Conservation (phyloP, 2,888 invertebrate genomes). For the Proisotoma minuta region DNA sequence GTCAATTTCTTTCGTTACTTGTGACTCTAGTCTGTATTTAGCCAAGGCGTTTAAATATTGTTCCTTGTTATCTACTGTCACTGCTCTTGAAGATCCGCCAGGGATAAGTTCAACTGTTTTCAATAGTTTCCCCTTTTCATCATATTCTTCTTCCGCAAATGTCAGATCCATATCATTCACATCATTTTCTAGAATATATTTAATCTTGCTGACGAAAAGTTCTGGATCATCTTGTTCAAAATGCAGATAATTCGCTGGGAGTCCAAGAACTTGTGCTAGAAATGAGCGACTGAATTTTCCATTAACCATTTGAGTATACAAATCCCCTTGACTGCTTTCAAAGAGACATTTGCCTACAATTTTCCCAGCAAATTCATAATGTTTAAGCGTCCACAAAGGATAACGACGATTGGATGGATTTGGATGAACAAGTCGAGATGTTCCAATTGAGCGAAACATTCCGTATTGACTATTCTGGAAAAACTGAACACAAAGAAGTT, state of each 20-base stretch:
- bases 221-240: constrained; percentile 56
- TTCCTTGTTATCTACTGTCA: constrained; percentile 53
- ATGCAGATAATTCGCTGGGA: constrained; percentile 58
- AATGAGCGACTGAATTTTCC: constrained; percentile 59
- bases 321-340: constrained; percentile 60
- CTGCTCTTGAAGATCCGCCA: constrained; percentile 51
- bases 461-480: constrained; percentile 48
- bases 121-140: constrained; percentile 48
- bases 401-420: constrained; percentile 50
- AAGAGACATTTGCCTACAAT: constrained; percentile 55
- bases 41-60: constrained; percentile 51
- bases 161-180: constrained; percentile 51
- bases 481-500: constrained; percentile 52
- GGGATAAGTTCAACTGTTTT: constrained; percentile 53
- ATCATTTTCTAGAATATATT: constrained; percentile 53
- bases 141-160: constrained; percentile 52
- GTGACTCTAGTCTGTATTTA: constrained; percentile 51
- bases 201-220: constrained; percentile 52
- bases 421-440: constrained; percentile 54
- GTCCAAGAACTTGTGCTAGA: constrained; percentile 54
- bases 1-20: constrained; percentile 52
- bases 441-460: constrained; percentile 49
- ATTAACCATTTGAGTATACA: constrained; percentile 62
- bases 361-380: constrained; percentile 54
- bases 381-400: constrained; percentile 49